Conservation (phyloP, 2,113 vertebrate genomes). For the Diglossa brunneiventris region DNA sequence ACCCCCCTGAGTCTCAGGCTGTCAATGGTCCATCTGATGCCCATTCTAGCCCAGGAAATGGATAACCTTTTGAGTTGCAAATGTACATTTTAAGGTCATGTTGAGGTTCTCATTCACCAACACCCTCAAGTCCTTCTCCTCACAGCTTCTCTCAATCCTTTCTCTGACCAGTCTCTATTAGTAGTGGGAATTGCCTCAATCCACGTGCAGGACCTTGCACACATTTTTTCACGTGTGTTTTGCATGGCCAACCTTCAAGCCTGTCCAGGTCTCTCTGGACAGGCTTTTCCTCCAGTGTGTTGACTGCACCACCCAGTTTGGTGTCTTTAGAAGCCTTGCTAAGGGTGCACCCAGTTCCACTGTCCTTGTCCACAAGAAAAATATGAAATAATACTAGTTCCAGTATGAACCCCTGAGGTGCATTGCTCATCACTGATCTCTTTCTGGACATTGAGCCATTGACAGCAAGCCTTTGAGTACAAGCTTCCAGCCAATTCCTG, state of each 20-base stretch:
- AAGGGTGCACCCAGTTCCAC: too few species aligned
- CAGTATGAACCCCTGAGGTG: not conserved
- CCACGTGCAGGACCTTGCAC: not conserved
- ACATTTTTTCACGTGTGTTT: not conserved
- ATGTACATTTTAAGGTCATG: fast-evolving
- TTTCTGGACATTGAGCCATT: not conserved
- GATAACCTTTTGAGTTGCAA: not conserved
- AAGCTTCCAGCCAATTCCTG: not conserved
- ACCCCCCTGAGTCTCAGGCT: not conserved
- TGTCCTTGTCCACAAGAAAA: not conserved
- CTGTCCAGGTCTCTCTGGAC: not conserved
- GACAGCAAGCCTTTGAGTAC: not conserved
- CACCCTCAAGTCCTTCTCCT: not conserved
- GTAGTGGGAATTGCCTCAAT: not conserved
- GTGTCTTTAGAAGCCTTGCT: not conserved
- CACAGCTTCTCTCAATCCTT: not conserved
- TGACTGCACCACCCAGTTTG: fast-evolving
- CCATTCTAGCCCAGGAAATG: not conserved
- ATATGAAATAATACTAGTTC: not conserved
- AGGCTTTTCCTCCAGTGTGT: not conserved
- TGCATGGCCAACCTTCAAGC: fast-evolving
- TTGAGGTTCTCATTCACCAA: not conserved
- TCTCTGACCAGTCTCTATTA: not conserved
- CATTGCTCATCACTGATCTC: not conserved
- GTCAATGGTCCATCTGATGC: not conserved